A percentile compares a stretch with the other conserved stretches of the same genome.
phyloP scores from a whole-genome alignment of 2,888 invertebrate genomes.

The Epinotia demarniana region DNA sequence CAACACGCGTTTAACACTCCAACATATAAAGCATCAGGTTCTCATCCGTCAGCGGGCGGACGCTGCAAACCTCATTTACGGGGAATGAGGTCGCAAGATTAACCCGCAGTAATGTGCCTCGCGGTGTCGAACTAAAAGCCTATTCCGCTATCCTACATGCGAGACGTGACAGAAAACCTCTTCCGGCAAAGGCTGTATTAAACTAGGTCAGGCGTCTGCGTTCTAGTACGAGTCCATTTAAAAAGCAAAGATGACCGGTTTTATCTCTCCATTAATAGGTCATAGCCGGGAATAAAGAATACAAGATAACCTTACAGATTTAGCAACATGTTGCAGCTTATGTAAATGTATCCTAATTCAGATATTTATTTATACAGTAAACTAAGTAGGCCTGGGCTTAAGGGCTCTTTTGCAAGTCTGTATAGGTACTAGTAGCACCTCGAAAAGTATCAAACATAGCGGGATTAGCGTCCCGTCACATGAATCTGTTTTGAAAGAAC shows the following conservation, averaged over 20 bases:
- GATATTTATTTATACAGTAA: too few species aligned
- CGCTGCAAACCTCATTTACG: conserved; percentile 33
- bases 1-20: conserved; percentile 12
- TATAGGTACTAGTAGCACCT: too few species aligned
- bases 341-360: too few species aligned
- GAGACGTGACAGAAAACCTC: conserved; percentile 29
- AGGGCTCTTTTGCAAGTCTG: too few species aligned
- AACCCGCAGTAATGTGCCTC: conserved; percentile 30
- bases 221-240: conserved; percentile 23
- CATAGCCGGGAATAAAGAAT: not conserved
- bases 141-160: conserved; percentile 14
- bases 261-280: conserved; percentile 14
- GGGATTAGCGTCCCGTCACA: too few species aligned
- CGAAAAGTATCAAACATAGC: too few species aligned
- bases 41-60: conserved; percentile 27
- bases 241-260: conserved; percentile 24
- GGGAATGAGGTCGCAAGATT: conserved; percentile 31
- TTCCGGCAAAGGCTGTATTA: conserved; percentile 14
- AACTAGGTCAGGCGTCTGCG: conserved; percentile 21
- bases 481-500: too few species aligned
- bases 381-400: too few species aligned
- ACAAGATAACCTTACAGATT: not conserved
- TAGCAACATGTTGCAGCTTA: not conserved
- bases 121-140: conserved; percentile 35
- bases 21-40: conserved; percentile 7